phyloP scores from a whole-genome alignment of 2,797 vertebrate genomes.

The Cryptoprocta ferox region DNA sequence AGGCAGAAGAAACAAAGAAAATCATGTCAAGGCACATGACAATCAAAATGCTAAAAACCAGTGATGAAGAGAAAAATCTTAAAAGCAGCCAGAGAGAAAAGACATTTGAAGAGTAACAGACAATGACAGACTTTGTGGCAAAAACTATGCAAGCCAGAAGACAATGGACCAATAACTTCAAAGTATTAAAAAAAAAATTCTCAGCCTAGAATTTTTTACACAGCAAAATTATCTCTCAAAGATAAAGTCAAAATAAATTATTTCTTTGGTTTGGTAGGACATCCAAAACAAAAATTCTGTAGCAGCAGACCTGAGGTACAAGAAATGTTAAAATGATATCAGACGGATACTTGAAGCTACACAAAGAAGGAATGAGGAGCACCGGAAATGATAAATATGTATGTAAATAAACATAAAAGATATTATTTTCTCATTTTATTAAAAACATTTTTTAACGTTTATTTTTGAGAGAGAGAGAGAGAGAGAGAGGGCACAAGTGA shows the following conservation, averaged over 20 bases:
- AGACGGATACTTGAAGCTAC: background rate
- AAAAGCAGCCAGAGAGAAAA: background rate
- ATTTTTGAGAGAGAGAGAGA: background rate
- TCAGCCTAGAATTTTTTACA: background rate
- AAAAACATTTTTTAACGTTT: background rate
- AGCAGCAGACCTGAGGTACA: background rate
- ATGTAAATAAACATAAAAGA: background rate
- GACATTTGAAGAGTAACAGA: constrained; percentile 13
- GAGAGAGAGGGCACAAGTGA: background rate
- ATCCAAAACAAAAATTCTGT: background rate
- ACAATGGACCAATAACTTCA: background rate
- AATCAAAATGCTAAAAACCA: constrained; percentile 8
- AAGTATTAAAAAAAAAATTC: background rate
- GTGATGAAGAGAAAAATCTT: background rate
- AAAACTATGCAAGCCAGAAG: background rate
- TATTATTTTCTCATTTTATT: background rate
- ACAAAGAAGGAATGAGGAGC: background rate
- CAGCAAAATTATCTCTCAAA: constrained; percentile 18
- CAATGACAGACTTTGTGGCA: background rate
- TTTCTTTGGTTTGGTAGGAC: background rate
- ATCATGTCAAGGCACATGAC: background rate
- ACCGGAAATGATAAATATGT: background rate
- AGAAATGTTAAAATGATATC: background rate
- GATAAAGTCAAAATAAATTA: background rate
- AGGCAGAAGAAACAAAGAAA: constrained; percentile 24